A percentile compares a stretch with the other conserved stretches of the same genome.
Conservation (phyloP, 2,888 invertebrate genomes). For the Rhaphigaster nebulosa region DNA sequence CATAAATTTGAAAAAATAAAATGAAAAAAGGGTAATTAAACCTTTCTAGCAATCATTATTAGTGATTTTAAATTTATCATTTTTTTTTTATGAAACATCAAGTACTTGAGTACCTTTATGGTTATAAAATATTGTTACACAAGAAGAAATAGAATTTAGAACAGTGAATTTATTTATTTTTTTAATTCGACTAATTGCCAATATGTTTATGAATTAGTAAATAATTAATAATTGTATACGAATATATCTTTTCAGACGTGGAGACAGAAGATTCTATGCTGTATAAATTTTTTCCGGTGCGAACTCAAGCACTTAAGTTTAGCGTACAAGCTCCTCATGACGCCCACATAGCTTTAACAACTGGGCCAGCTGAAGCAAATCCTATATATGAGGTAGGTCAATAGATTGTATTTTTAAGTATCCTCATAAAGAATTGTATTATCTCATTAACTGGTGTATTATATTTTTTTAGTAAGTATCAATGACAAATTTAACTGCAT, state of each 20-base stretch:
- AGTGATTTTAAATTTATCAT: too few species aligned
- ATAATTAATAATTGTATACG: background rate
- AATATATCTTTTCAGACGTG: slow-evolving; percentile 76
- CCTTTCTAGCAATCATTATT: too few species aligned
- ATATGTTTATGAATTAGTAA: background rate
- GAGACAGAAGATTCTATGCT: slow-evolving; percentile 84
- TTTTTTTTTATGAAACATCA: too few species aligned
- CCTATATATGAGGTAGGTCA: slow-evolving; percentile 83
- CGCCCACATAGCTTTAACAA: slow-evolving; percentile 86
- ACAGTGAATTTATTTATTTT: too few species aligned
- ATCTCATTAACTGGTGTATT: background rate
- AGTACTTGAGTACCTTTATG: too few species aligned
- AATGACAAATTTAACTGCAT: too few species aligned
- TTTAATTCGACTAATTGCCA: too few species aligned
- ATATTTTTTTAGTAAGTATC: too few species aligned
- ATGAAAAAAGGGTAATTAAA: too few species aligned
- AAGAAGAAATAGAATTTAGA: too few species aligned
- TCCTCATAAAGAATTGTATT: background rate
- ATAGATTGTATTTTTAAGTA: background rate
- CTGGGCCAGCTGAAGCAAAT: slow-evolving; percentile 77
- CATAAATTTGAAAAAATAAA: too few species aligned
- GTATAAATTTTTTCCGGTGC: slow-evolving; percentile 84
- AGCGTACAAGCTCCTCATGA: slow-evolving; percentile 85
- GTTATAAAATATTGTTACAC: too few species aligned
- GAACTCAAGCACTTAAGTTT: slow-evolving; percentile 80